Evolutionary conservation across 2,797 vertebrate species (phyloP), one percentile per base, ranked within the genome.

Genomic region (Odontamblyopus lacepedii): DNA sequence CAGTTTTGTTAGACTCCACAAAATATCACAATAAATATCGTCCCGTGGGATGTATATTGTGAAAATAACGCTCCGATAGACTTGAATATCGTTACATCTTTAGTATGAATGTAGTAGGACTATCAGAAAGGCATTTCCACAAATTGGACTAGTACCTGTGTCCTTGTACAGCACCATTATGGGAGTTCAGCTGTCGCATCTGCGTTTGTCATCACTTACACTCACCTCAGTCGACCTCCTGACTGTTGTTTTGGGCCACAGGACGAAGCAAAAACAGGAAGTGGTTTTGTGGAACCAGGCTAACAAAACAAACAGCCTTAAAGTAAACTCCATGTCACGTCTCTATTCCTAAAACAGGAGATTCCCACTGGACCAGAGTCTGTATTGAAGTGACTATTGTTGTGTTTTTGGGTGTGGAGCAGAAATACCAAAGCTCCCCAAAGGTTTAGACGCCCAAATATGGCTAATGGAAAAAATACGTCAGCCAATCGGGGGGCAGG

Each of bases 131-230:
- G 23, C 23, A 23, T 23, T 23, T 23, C 23, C 23, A 12, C 55
- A 26, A 23, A 26, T 26, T 27, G 55, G 55, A 27, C 9, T 3
- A 26, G 13, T 15, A 8, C n/a, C 3, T 26, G 9, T 26, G 55
- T 56, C 9, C 26, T 5, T 11, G 4, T 4, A 26, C 0, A 26
- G 18, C 19, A 53, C 51, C 23, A 26, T 2, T 16, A 18, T 60
- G 15, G 2, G 27, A 30, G 15, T 32, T 35, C 27, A 60, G 19
- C 30, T 12, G 27, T 62, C 2, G 68, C 64, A 41, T 78, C 44
- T 73, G 48, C 38, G 44, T 74, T 70, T 74, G 41, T 79, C 67
- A 68, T 38, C 56, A 73, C 69, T 63, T 62, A 4, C 32, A 2
- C 16, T 63, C 41, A 44, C 26, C 41, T 51, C 15, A 6, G 0